A percentile compares a stretch with the other conserved stretches of the same genome.
These are phyloP conservation scores for Campoletis sonorensis DNA, from an alignment of 1,140 invertebrate genomes.

Conservation along the genomic window DNA sequence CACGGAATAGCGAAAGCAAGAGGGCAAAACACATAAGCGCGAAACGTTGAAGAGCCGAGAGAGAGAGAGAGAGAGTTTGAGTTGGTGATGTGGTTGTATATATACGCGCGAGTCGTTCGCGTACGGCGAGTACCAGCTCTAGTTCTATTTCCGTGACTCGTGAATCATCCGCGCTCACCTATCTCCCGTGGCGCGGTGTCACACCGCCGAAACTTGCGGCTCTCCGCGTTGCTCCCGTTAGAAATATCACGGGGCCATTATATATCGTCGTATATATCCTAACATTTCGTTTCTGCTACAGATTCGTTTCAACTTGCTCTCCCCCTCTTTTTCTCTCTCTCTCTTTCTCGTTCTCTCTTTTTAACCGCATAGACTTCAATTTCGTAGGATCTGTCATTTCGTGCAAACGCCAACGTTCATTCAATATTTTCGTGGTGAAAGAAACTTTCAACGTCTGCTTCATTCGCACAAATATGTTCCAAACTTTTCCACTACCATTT, in stretches of 20 bases:
- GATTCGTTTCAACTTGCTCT: not conserved
- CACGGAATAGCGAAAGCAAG: conserved; percentile 62
- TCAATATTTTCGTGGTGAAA: too few species aligned
- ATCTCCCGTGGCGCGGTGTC: conserved; percentile 60
- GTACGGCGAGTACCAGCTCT: conserved; percentile 60
- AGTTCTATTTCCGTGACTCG: conserved; percentile 74
- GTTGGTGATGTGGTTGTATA: conserved; percentile 30
- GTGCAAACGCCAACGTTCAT: too few species aligned
- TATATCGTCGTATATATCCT: conserved; percentile 12
- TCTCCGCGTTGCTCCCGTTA: conserved; percentile 38
- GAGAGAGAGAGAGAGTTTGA: too few species aligned
- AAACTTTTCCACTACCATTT: too few species aligned
- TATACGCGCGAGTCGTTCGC: conserved; percentile 13
- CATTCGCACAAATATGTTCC: too few species aligned
- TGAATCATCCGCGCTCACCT: conserved; percentile 73
- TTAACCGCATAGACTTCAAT: not conserved
- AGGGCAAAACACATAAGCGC: conserved; percentile 50
- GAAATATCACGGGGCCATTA: conserved; percentile 44
- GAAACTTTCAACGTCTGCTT: too few species aligned
- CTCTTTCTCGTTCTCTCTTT: not conserved
- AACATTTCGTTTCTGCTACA: conserved; percentile 9
- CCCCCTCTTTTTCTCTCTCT: not conserved
- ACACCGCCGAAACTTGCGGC: conserved; percentile 39
- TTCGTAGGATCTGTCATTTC: not conserved
- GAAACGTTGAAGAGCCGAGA: conserved; percentile 36